Percentiles rank a stretch among this genome's conserved stretches.
phyloP scores from a whole-genome alignment of 2,888 invertebrate genomes.

The Eupeodes luniger region DNA sequence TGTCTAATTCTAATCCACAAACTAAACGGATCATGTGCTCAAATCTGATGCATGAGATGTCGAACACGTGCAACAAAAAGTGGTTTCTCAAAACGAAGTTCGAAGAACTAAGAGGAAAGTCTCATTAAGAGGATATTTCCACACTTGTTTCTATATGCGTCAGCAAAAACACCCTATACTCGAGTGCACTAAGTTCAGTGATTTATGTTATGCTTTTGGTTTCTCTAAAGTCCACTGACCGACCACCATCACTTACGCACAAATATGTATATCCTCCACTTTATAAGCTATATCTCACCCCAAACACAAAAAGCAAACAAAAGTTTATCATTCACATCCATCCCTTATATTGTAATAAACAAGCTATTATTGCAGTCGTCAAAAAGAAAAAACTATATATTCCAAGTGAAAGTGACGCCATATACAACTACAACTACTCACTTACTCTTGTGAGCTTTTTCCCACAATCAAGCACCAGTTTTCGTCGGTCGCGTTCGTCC shows the following conservation, averaged over 20 bases:
- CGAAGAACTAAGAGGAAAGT: too few relatives aligned
- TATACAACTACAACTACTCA: neutral
- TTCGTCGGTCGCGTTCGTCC: neutral
- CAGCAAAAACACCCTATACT: neutral
- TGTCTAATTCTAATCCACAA: too few relatives aligned
- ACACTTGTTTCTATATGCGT: too few relatives aligned
- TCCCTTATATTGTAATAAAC: neutral
- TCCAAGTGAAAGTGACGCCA: slow-evolving; percentile 64
- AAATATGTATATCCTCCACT: too few relatives aligned
- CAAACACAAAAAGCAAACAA: neutral
- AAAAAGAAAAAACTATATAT: slow-evolving; percentile 11
- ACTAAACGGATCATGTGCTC: too few relatives aligned
- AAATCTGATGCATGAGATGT: too few relatives aligned
- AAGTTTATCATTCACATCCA: slow-evolving; percentile 1
- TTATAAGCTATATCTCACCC: slow-evolving; percentile 14
- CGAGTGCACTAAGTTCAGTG: slow-evolving; percentile 7
- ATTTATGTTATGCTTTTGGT: slow-evolving; percentile 47
- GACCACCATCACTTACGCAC: slow-evolving; percentile 14
- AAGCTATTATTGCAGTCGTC: slow-evolving; percentile 11
- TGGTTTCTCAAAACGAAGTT: too few relatives aligned
- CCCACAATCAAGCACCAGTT: slow-evolving; percentile 47
- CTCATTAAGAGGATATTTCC: too few relatives aligned
- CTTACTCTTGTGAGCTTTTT: slow-evolving; percentile 43
- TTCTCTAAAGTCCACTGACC: slow-evolving; percentile 73
- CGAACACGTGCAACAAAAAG: too few relatives aligned